Evolutionary conservation across 2,797 vertebrate species (phyloP).

Genomic region (Xyrichtys novacula): DNA sequence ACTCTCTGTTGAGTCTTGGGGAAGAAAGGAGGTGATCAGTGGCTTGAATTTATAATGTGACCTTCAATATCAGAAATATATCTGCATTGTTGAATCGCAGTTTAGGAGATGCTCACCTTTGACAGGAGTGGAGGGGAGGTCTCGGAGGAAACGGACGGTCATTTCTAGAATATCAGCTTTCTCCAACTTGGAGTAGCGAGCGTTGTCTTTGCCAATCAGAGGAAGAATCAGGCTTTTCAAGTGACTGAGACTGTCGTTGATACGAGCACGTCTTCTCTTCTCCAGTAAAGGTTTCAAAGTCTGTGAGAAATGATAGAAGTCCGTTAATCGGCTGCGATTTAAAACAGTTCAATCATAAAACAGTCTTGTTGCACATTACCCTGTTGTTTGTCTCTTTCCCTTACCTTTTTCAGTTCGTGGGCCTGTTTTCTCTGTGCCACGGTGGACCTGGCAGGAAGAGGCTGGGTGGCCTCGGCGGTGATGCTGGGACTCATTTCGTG

Average conservation of each 20-base stretch:
- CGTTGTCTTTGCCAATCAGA: conserved; percentile 87
- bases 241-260: conserved; percentile 90
- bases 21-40: conserved; percentile 28
- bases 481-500: conserved; percentile 81
- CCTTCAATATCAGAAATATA: rapidly evolving
- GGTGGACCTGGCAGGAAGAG: conserved; percentile 74
- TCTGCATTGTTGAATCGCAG: rapidly evolving
- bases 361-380: neutral
- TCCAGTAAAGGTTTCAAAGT: conserved; percentile 88
- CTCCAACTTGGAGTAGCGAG: conserved; percentile 89
- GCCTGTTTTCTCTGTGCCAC: conserved; percentile 86
- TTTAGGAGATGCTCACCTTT: conserved; percentile 77
- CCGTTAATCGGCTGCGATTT: conserved; percentile 38
- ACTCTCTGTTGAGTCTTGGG: conserved; percentile 76
- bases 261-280: conserved; percentile 89
- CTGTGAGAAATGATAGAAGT: conserved; percentile 60
- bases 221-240: conserved; percentile 90
- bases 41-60: neutral
- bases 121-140: conserved; percentile 75
- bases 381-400: conserved; percentile 4
- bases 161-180: conserved; percentile 93
- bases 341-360: neutral
- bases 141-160: conserved; percentile 90
- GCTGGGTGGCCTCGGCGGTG: conserved; percentile 60
- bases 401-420: conserved; percentile 91